A percentile compares a stretch with the other conserved stretches of the same genome.
Conservation (phyloP, 1,140 invertebrate genomes). For the Meteorus sp. region DNA sequence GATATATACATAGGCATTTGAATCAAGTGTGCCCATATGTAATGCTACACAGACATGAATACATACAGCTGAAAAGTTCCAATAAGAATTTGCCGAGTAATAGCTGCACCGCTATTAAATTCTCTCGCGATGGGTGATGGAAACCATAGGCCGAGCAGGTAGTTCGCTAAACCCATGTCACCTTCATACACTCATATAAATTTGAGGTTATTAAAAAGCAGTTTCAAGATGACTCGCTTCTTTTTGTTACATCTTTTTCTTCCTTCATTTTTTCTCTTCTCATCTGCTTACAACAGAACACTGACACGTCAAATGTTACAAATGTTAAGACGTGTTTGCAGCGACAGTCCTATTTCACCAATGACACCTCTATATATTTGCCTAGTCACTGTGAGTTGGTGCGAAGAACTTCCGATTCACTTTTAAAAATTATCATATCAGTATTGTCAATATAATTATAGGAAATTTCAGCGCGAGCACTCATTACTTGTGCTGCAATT, state of each 20-base stretch:
- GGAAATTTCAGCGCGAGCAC: too few species aligned
- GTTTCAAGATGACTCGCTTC: conserved; percentile 26
- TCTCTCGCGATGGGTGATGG: conserved; percentile 23
- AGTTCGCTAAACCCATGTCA: conserved; percentile 14
- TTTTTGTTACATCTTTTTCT: conserved; percentile 10
- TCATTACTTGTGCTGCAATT: too few species aligned
- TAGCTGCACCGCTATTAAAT: conserved; percentile 33
- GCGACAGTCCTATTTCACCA: too few species aligned
- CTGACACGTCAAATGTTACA: conserved; percentile 10
- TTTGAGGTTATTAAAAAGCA: conserved; percentile 28
- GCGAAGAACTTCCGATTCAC: too few species aligned
- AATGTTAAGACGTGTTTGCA: neutral
- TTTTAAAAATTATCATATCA: too few species aligned
- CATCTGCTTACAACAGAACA: neutral
- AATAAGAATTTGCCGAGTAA: conserved; percentile 36
- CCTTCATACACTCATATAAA: conserved; percentile 8
- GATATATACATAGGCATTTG: too few species aligned
- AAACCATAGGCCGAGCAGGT: conserved; percentile 14
- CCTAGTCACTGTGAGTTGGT: too few species aligned
- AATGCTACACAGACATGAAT: conserved; percentile 4
- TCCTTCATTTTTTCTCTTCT: conserved; percentile 9
- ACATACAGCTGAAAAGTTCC: conserved; percentile 18
- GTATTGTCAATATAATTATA: too few species aligned
- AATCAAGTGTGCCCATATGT: too few species aligned
- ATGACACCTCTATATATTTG: too few species aligned